Evolutionary conservation across 2,888 invertebrate species (phyloP), one percentile per base, ranked within the genome.

Genomic region (Pocota personata): DNA sequence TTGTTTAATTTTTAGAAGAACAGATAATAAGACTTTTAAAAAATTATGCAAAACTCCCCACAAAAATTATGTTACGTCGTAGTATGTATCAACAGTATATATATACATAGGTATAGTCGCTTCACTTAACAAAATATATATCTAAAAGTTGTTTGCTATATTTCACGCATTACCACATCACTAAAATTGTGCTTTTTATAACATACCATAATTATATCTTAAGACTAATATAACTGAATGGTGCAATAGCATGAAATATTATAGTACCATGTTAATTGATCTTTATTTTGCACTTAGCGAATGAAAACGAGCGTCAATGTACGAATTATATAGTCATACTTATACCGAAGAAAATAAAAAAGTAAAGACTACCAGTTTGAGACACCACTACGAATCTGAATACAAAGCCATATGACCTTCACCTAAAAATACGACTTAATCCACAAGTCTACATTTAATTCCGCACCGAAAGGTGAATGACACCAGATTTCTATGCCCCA

Each of bases 261-360:
- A 4, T 16, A 30, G 27, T 16, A 30, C 5, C 30, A 7, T 19
- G 30, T 6, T 30, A 46, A 62, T 46, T 46, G n/a, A 62, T 30
- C 7, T 52, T 67, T 52, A 67, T 37, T 52, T 16, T 67, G 21
- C 50, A 67, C 37, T 67, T 24, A 37, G 37, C 52, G 16, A 37
- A 37, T 50, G 67, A 52, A 67, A 64, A 32, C 62, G 30, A 62
- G 27, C 19, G 46, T 37, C 5, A 32, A 35, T 35, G 48, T 66
- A 8, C 46, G 27, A 30, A 52, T 14, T n/a, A 2, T 7, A 7
- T 27, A 4, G 8, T 14, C n/a, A 50, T 10, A 1, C 6, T 52
- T 7, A 57, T 32, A 10, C 19, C 12, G 12, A 10, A 3, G 21
- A 50, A 24, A n/a, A 12, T 27, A 43, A 32, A 19, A 35, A 6